Conservation (phyloP, 1,140 invertebrate species). For the Lineus longissimus region DNA sequence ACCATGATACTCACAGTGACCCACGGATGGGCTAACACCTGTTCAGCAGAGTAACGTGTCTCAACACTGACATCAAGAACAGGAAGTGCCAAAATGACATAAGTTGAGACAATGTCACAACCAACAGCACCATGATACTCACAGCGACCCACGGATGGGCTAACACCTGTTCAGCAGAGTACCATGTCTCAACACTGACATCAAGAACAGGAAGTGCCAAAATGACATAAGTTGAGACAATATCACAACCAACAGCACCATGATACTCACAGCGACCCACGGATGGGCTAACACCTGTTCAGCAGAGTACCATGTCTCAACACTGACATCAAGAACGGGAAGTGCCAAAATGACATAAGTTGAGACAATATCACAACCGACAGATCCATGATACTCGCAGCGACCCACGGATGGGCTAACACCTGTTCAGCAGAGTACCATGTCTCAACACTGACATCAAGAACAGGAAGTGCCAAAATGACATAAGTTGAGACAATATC, state of each 20-base stretch:
- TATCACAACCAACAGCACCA: too few species aligned
- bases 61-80: conserved; percentile 82
- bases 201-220: conserved; percentile 67
- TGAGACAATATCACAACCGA: too few species aligned
- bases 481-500: too few species aligned
- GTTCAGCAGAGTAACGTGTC: conserved; percentile 82
- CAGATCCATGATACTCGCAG: conserved; percentile 32
- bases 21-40: conserved; percentile 92
- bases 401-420: conserved; percentile 86
- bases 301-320: conserved; percentile 74
- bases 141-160: conserved; percentile 83
- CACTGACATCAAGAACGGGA: neutral
- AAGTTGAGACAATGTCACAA: too few species aligned
- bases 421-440: conserved; percentile 91
- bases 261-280: conserved; percentile 66
- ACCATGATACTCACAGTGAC: conserved; percentile 55
- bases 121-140: conserved; percentile 23
- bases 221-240: too few species aligned
- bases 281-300: conserved; percentile 88
- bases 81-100: too few species aligned
- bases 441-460: conserved; percentile 39
- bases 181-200: conserved; percentile 78
- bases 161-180: conserved; percentile 88
- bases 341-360: too few species aligned
- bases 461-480: neutral